Base-by-base conservation (phyloP, 2,113 vertebrate species). In the Theristicus caerulescens region DNA sequence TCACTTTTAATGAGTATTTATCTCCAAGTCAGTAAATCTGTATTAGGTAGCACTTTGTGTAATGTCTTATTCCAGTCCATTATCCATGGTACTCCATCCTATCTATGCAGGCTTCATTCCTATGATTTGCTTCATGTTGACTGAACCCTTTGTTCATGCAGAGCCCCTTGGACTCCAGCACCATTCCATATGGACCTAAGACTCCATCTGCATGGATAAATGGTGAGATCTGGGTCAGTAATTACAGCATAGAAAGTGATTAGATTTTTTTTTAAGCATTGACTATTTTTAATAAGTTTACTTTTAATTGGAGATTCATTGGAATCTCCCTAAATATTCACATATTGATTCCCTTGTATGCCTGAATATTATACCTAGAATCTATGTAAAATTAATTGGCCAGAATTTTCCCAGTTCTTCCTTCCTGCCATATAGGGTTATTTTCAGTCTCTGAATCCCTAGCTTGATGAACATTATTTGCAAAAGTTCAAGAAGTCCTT, bases 1-100 rank as follows among this genome's bases (percentile, higher is more conserved):
- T 89, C 83, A 93, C 83, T 93, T 93, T 88, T 86, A 96, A 95
- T 97, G 91, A 91, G 47, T 89, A 94, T 95, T 95, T 95, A 72
- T 94, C 80, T 89, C 70, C 44, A 96, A 94, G 65, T 93, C 77
- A 79, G 88, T 92, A 94, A 90, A 90, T 92, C 86, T 92, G 61
- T 82, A 80, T 73, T 89, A 91, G 62, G 81, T 93, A 82, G n/a
- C 77, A 85, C 78, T 93, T 79, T 1, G 3, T 66, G 54, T 91
- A 94, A 95, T 57, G 69, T 94, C 92, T 96, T 87, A 91, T 72
- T 94, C 54, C 70, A 89, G 54, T 73, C 81, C 61, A 49, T 86
- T 94, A 84, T 93, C 77, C 46, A 51, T 73, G 52, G 27, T 91
- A 84, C 14, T 80, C 74, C 49, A 47, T 38, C 38, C 62, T 82